Conservation (phyloP, 2,113 vertebrate species). For the Vulpes ferrilata region DNA sequence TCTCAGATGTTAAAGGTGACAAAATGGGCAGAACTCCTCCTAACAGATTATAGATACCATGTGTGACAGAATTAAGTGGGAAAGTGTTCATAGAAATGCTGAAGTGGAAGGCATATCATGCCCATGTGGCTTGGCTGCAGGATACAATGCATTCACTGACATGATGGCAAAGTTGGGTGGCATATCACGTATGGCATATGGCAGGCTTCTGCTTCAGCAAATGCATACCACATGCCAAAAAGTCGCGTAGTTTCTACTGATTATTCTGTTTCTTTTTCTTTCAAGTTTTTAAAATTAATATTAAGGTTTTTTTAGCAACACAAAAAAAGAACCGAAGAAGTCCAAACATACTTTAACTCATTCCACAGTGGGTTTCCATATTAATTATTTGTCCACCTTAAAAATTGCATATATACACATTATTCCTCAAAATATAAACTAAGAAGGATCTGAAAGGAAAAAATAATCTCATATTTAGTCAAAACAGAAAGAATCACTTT, state of each 20-base stretch:
- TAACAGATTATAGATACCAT: conserved; percentile 83
- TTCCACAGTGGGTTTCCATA: conserved; percentile 22
- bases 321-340: neutral
- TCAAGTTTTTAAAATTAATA: conserved; percentile 65
- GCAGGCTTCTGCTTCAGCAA: conserved; percentile 84
- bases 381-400: conserved; percentile 41
- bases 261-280: conserved; percentile 66
- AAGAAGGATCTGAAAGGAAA: neutral
- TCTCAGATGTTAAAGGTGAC: conserved; percentile 82
- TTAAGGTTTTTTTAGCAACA: conserved; percentile 41
- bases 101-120: conserved; percentile 74
- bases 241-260: neutral
- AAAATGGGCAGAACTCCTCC: conserved; percentile 80
- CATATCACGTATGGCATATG: conserved; percentile 79
- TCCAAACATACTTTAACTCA: conserved; percentile 25
- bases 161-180: conserved; percentile 83
- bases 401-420: neutral
- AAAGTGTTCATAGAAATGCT: conserved; percentile 81
- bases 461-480: conserved; percentile 24
- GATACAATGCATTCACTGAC: conserved; percentile 74
- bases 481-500: conserved; percentile 60
- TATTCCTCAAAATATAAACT: conserved; percentile 53
- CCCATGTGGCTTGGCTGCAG: conserved; percentile 84
- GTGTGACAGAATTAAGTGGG: conserved; percentile 76
- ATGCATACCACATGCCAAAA: conserved; percentile 74